Conservation (phyloP, 2,888 invertebrate species). For the Tetragnatha montana region DNA sequence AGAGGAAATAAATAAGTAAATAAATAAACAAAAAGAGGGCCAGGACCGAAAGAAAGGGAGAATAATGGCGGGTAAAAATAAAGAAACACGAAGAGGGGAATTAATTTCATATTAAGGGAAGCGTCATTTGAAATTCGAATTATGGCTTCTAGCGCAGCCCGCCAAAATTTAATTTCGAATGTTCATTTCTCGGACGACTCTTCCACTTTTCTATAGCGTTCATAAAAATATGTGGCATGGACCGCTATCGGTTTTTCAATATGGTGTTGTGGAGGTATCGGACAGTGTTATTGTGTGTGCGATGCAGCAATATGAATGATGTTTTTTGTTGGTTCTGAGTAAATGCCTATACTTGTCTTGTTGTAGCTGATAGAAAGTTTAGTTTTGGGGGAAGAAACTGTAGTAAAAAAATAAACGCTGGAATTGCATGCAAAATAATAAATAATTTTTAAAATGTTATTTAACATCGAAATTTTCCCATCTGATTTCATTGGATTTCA, state of each 20-base stretch:
- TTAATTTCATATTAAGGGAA: conserved; percentile 69
- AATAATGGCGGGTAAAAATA: conserved; percentile 65
- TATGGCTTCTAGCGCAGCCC: conserved; percentile 46
- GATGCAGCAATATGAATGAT: too few species aligned
- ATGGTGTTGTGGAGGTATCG: too few species aligned
- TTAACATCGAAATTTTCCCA: too few species aligned
- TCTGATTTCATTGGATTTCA: too few species aligned
- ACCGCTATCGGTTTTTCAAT: too few species aligned
- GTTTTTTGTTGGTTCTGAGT: too few species aligned
- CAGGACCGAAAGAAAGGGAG: conserved; percentile 32
- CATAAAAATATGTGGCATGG: conserved; percentile 6
- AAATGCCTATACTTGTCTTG: too few species aligned
- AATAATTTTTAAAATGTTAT: too few species aligned
- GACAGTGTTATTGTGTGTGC: conserved; percentile 11
- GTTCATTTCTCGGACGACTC: conserved; percentile 42
- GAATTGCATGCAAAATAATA: too few species aligned
- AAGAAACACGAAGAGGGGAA: conserved; percentile 55
- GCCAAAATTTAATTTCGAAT: conserved; percentile 69
- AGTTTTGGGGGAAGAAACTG: too few species aligned
- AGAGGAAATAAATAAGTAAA: conserved; percentile 7
- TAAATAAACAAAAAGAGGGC: conserved; percentile 22
- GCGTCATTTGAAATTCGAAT: conserved; percentile 70
- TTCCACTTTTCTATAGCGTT: conserved; percentile 25
- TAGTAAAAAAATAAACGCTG: too few species aligned
- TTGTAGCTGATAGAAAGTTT: too few species aligned